These are phyloP conservation scores for Nycticorax nycticorax DNA, from an alignment of 2,113 vertebrate genomes.

Conservation along the genomic window DNA sequence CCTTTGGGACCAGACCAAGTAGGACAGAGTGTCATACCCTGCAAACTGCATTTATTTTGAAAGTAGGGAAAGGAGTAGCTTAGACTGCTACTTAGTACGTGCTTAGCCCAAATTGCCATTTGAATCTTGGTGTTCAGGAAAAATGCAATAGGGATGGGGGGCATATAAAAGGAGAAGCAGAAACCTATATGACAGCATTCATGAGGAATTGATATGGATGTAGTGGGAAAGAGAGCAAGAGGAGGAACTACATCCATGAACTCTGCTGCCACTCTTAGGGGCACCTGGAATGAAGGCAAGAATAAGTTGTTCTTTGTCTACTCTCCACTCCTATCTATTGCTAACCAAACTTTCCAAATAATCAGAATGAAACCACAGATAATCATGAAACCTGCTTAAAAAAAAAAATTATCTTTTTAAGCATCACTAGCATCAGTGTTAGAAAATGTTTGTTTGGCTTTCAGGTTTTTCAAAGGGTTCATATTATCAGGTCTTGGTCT, in stretches of 20 bases:
- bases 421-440: background rate
- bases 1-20: constrained; percentile 3
- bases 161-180: background rate
- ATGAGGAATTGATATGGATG: background rate
- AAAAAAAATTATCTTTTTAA: background rate
- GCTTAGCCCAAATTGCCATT: background rate
- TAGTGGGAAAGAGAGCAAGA: background rate
- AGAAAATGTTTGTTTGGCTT: background rate
- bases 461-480: background rate
- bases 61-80: constrained; percentile 10
- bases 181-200: background rate
- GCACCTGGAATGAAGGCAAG: background rate
- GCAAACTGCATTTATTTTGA: background rate
- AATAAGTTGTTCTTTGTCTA: background rate
- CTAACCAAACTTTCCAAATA: constrained; percentile 37
- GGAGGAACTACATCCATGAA: background rate
- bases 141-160: background rate
- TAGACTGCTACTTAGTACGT: background rate
- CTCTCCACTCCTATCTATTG: background rate
- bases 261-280: background rate
- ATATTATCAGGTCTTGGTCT: background rate
- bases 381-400: background rate
- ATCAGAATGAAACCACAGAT: constrained; percentile 40
- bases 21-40: background rate
- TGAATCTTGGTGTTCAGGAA: background rate